Conservation (phyloP, 2,797 vertebrate species). For the Gymnodraco acuticeps region DNA sequence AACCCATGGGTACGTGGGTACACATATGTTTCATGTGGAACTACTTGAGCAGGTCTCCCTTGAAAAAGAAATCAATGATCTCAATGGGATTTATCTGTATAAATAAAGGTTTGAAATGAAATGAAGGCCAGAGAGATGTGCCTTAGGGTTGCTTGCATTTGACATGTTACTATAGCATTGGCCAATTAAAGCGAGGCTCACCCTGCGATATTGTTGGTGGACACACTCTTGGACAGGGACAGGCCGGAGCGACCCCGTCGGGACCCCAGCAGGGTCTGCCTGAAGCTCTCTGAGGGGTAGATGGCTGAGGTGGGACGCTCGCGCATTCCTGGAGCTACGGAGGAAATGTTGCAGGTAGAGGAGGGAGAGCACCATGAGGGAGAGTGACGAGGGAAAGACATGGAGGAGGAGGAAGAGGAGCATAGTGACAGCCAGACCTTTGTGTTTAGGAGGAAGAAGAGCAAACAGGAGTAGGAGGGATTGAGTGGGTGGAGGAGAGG, state of each 20-base stretch:
- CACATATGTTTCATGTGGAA: too few species aligned
- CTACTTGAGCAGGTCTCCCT: too few species aligned
- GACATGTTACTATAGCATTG: neutral
- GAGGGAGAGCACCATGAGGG: neutral
- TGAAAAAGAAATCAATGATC: too few species aligned
- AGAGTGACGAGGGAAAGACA: neutral
- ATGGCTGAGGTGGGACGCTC: slow-evolving; percentile 93
- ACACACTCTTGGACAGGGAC: slow-evolving; percentile 94
- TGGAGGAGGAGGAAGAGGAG: neutral
- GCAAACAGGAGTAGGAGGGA: too few species aligned
- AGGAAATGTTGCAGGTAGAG: neutral
- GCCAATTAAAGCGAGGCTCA: slow-evolving; percentile 64
- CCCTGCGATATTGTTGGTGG: slow-evolving; percentile 95
- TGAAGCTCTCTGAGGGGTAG: slow-evolving; percentile 91
- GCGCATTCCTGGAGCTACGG: slow-evolving; percentile 81
- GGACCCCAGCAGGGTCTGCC: slow-evolving; percentile 90
- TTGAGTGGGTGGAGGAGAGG: neutral
- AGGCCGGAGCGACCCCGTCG: slow-evolving; percentile 88
- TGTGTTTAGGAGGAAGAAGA: too few species aligned
- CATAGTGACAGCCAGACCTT: too few species aligned
- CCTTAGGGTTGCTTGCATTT: neutral
- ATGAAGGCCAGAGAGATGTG: neutral
- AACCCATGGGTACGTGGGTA: too few species aligned
- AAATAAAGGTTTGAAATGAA: too few species aligned
- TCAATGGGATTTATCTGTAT: too few species aligned